Base-by-base conservation (phyloP, 2,797 vertebrate species). In the Diplodus puntazzo region DNA sequence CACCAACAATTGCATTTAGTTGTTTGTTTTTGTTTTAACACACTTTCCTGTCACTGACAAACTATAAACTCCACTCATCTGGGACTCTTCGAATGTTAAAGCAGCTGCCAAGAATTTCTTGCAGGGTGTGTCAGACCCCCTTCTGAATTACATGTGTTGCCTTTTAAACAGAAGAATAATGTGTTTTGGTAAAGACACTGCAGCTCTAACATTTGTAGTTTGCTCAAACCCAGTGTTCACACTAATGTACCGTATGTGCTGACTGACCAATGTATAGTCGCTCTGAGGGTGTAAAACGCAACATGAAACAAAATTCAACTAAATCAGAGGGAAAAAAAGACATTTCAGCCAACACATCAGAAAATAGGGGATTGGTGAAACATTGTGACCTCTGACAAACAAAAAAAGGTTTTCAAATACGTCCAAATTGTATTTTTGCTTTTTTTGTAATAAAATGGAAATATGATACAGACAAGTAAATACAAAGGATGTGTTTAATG, bases 91-190 rank as follows among this genome's bases (percentile, higher is more conserved):
- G 5, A 73, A 79, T 73, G 61, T 80, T 69, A 73, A 72, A 75
- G 85, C 58, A 83, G 73, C 48, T 73, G 85, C 79, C 81, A 89
- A 75, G 80, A 88, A 86, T 87, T 50, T 81, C 17, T 73, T 6
- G 5, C 69, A 62, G 84, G 84, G 87, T 67, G 89, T 89, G 84
- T 83, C 83, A 39, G 81, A 62, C 13, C 69, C 75, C 76, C 79
- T 9, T 69, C 78, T 73, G 80, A 65, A 82, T 84, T 73, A 70
- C 83, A 73, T 75, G 79, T 77, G 81, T 76, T 80, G 16, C n/a
- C 70, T 65, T 48, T 71, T 63, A 79, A 58, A 55, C 60, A 66
- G 69, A 79, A 79, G 39, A 65, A 61, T 59, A 0, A 17, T 69
- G 53, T n/a, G 69, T 21, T 62, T n/a, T 14, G 50, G 27, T 52